Conservation (phyloP, 2,888 invertebrate species). For the Mamestra brassicae region DNA sequence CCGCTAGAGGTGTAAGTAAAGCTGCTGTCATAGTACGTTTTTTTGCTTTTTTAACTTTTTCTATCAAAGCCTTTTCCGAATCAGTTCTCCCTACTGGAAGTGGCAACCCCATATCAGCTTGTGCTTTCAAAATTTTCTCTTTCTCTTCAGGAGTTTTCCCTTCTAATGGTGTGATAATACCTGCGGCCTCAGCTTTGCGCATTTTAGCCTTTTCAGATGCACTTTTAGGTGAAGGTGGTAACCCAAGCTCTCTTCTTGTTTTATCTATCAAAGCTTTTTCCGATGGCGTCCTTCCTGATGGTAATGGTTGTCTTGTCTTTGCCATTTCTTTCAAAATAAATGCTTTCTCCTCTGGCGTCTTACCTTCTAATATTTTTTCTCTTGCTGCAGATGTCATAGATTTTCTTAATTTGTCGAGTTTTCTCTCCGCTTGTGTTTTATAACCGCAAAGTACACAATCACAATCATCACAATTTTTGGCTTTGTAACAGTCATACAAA, state of each 20-base stretch:
- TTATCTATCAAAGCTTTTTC: conserved; percentile 43
- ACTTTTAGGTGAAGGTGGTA: conserved; percentile 48
- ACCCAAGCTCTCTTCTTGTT: conserved; percentile 33
- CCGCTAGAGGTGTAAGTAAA: background rate
- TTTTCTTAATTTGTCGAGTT: conserved; percentile 33
- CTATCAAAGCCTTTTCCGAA: conserved; percentile 57
- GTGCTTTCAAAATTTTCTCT: conserved; percentile 60
- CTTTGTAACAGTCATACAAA: conserved; percentile 83
- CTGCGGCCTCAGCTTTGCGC: conserved; percentile 30
- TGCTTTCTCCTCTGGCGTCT: conserved; percentile 41
- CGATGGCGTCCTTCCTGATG: conserved; percentile 40
- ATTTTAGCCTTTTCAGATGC: conserved; percentile 35
- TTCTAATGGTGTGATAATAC: conserved; percentile 54
- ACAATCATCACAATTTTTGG: conserved; percentile 81
- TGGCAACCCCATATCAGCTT: conserved; percentile 60
- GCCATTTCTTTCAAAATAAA: conserved; percentile 42
- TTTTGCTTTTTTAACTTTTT: conserved; percentile 8
- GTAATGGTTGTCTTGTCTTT: conserved; percentile 27
- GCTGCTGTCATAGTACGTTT: background rate
- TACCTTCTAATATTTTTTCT: conserved; percentile 35
- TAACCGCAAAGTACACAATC: conserved; percentile 81
- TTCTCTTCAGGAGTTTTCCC: conserved; percentile 62
- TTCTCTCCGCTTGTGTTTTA: conserved; percentile 54
- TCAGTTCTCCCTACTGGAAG: conserved; percentile 68
- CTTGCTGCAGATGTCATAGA: conserved; percentile 30